A percentile compares a stretch with the other conserved stretches of the same genome.
Conservation (phyloP, 2,888 invertebrate genomes). For the Elegia similella region DNA sequence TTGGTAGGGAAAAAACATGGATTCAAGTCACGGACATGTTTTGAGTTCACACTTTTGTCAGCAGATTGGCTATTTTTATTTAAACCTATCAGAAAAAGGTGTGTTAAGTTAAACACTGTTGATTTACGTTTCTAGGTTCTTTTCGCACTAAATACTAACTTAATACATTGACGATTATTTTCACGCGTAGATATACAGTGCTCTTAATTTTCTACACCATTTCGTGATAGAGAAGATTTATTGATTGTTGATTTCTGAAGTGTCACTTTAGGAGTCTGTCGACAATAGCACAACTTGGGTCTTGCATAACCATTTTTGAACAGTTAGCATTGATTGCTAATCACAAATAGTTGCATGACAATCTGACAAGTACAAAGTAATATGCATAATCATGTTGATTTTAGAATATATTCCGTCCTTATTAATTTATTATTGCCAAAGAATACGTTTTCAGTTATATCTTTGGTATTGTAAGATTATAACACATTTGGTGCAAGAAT, state of each 20-base stretch:
- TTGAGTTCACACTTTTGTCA: no score
- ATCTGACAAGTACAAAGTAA: conserved; percentile 32
- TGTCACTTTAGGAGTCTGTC: not conserved
- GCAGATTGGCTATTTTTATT: no score
- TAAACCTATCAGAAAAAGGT: no score
- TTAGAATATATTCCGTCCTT: conserved; percentile 9
- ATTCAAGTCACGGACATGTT: no score
- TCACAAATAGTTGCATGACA: conserved; percentile 31
- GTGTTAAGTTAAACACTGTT: no score
- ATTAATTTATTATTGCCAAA: conserved; percentile 17
- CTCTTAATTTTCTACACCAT: no score
- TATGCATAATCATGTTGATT: conserved; percentile 12
- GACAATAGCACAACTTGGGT: not conserved
- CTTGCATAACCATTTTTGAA: conserved; percentile 15
- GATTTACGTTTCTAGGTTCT: no score
- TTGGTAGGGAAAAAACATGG: no score
- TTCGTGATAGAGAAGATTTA: no score
- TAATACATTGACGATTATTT: no score
- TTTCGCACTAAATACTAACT: no score
- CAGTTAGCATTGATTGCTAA: conserved; percentile 36
- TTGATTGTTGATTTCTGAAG: not conserved
- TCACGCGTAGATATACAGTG: no score
- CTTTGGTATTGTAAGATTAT: conserved; percentile 2
- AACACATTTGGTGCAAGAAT: conserved; percentile 4
- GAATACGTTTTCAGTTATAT: not conserved